A percentile compares a stretch with the other conserved stretches of the same genome.
Evolutionary conservation across 2,113 vertebrate genomes (phyloP).

Genomic region (Nymphicus hollandicus): DNA sequence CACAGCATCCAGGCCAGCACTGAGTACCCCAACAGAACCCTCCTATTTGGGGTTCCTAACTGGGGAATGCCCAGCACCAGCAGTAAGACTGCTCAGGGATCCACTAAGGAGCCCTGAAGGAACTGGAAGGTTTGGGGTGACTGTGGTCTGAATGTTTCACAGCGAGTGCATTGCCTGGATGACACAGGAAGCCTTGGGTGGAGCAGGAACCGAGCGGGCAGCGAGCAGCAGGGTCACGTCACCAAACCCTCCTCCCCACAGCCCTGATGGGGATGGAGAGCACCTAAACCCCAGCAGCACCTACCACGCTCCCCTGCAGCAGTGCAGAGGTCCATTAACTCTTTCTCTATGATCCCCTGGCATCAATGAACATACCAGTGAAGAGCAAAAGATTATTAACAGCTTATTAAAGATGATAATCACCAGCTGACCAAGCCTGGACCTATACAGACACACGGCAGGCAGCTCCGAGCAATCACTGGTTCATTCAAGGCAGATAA

Average conservation of each 20-base stretch:
- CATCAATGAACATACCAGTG: background rate
- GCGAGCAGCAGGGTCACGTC: background rate
- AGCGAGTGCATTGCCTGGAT: background rate
- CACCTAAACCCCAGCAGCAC: background rate
- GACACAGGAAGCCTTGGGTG: slow-evolving; percentile 28
- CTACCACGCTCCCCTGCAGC: background rate
- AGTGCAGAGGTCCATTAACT: background rate
- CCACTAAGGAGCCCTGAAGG: background rate
- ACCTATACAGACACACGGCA: background rate
- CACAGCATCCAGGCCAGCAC: background rate
- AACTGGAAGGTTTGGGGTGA: background rate
- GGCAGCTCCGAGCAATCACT: slow-evolving; percentile 23
- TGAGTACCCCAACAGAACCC: accelerated
- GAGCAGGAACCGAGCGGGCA: background rate
- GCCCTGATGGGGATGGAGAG: background rate
- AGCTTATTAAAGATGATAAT: slow-evolving; percentile 59
- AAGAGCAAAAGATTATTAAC: slow-evolving; percentile 38
- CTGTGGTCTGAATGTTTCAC: background rate
- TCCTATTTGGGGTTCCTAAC: background rate
- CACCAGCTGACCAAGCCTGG: slow-evolving; percentile 1
- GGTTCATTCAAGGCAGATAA: slow-evolving; percentile 7
- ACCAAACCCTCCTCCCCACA: background rate
- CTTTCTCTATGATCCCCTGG: background rate
- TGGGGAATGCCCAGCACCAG: background rate
- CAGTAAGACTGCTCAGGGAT: background rate